phyloP scores from a whole-genome alignment of 2,888 invertebrate species.

The Frankliniella intonsa region DNA sequence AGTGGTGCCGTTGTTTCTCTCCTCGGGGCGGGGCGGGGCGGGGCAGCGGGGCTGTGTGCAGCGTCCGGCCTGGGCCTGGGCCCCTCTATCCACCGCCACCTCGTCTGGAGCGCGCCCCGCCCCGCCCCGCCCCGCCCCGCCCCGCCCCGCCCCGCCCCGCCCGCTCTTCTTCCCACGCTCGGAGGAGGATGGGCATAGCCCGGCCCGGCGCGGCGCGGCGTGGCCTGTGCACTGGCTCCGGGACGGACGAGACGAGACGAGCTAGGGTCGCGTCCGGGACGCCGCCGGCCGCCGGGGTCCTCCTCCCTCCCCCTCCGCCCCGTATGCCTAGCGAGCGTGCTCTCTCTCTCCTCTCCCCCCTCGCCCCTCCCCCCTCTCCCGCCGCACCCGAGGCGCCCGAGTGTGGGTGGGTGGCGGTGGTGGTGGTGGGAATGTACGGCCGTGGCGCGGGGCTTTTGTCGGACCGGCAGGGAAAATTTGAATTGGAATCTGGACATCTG shows the following conservation, averaged over 20 bases:
- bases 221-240: too few relatives aligned
- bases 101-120: not conserved
- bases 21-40: too few relatives aligned
- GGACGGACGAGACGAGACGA: too few relatives aligned
- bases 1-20: too few relatives aligned
- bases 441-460: not conserved
- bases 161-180: not conserved
- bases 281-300: too few relatives aligned
- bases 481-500: slow-evolving; percentile 6
- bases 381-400: not conserved
- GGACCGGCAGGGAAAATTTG: not conserved
- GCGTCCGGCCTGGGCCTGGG: not conserved
- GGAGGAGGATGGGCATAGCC: not conserved
- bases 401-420: not conserved
- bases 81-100: not conserved
- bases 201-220: not conserved
- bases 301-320: not conserved
- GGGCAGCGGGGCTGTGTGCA: not conserved
- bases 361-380: not conserved
- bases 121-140: not conserved
- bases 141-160: not conserved
- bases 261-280: too few relatives aligned
- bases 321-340: not conserved
- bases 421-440: not conserved
- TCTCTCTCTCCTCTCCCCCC: not conserved